phyloP scores from a whole-genome alignment of 2,797 vertebrate genomes.

The Mormyrus hasselquistii region DNA sequence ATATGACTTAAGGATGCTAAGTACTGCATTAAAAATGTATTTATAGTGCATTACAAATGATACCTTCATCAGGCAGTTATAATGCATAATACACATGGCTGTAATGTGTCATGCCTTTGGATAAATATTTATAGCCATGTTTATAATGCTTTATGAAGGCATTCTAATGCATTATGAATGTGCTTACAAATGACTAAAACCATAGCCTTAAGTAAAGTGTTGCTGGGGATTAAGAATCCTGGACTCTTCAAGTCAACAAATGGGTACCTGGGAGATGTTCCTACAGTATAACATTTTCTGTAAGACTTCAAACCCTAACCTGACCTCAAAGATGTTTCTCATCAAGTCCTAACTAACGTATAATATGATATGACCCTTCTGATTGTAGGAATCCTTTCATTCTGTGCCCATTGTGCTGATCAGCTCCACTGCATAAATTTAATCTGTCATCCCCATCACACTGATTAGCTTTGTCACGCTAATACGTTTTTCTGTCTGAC shows the following conservation, averaged over 20 bases:
- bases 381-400: neutral
- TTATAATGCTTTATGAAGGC: neutral
- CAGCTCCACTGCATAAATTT: neutral
- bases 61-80: neutral
- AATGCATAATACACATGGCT: neutral
- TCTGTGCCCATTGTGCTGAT: neutral
- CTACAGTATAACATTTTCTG: neutral
- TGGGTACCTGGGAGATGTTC: neutral
- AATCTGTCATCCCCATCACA: neutral
- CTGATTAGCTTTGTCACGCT: neutral
- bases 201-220: neutral
- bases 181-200: neutral
- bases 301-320: neutral
- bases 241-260: neutral
- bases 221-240: neutral
- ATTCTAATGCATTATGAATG: neutral
- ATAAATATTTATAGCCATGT: neutral
- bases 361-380: neutral
- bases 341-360: neutral
- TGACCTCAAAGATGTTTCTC: neutral
- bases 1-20: neutral
- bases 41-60: neutral
- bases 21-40: neutral
- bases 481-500: neutral
- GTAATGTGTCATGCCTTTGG: neutral